A percentile compares a stretch with the other conserved stretches of the same genome.
phyloP scores from a whole-genome alignment of 2,888 invertebrate species.

The Reticulitermes lucifugus region DNA sequence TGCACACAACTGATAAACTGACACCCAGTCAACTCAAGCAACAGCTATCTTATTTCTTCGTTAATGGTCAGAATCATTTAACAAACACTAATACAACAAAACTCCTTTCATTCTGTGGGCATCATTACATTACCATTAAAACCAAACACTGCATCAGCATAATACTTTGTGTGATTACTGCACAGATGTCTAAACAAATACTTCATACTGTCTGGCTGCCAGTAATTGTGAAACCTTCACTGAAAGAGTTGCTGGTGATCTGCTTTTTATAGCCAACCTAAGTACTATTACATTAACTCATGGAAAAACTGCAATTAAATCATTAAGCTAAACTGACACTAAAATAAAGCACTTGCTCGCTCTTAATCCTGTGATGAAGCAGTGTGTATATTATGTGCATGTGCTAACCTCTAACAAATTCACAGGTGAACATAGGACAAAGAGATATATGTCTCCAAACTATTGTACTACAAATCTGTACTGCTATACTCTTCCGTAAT shows the following conservation, averaged over 20 bases:
- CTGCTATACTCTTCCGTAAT: background rate
- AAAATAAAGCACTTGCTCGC: slow-evolving; percentile 31
- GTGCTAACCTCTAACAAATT: slow-evolving; percentile 41
- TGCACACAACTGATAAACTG: background rate
- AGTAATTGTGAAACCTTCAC: slow-evolving; percentile 31
- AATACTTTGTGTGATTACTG: slow-evolving; percentile 31
- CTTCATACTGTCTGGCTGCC: slow-evolving; percentile 16
- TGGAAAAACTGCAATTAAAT: slow-evolving; percentile 44
- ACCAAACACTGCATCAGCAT: slow-evolving; percentile 25
- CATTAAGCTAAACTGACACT: slow-evolving; percentile 45
- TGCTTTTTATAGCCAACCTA: slow-evolving; percentile 45
- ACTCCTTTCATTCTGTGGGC: background rate
- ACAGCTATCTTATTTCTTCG: slow-evolving; percentile 48
- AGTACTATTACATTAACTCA: slow-evolving; percentile 49
- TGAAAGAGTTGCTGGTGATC: slow-evolving; percentile 43
- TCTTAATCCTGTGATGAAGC: slow-evolving; percentile 46
- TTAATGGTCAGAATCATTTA: slow-evolving; percentile 49
- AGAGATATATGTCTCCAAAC: background rate
- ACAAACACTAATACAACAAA: slow-evolving; percentile 18
- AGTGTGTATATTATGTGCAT: slow-evolving; percentile 42
- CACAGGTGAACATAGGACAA: slow-evolving; percentile 50
- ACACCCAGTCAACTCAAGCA: slow-evolving; percentile 25
- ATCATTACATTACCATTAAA: slow-evolving; percentile 10
- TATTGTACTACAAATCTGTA: background rate
- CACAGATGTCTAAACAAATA: slow-evolving; percentile 18